Evolutionary conservation across 2,888 invertebrate species (phyloP).

Genomic region (Oscheius sp.): DNA sequence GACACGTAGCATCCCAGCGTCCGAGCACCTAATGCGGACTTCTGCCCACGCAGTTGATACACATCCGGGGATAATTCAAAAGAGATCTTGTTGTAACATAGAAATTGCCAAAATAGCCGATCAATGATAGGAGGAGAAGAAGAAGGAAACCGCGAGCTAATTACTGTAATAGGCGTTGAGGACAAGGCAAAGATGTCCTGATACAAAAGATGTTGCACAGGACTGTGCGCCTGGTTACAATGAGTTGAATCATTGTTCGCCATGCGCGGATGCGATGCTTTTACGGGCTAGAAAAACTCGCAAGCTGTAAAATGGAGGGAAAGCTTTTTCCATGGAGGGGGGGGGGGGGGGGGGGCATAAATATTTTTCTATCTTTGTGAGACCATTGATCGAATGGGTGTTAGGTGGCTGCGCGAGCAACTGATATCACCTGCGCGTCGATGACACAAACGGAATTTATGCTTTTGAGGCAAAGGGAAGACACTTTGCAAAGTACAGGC

Average conservation of each 20-base stretch:
- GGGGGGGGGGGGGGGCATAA: too few species aligned
- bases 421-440: constrained; percentile 35
- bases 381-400: constrained; percentile 29
- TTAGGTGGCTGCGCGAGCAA: constrained; percentile 35
- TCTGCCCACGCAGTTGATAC: constrained; percentile 29
- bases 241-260: constrained; percentile 10
- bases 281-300: not conserved
- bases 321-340: not conserved
- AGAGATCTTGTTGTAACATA: too few species aligned
- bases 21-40: constrained; percentile 33
- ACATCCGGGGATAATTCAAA: constrained; percentile 15
- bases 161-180: not conserved
- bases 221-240: too few species aligned
- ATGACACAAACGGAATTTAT: constrained; percentile 19
- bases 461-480: not conserved
- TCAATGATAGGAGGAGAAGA: not conserved
- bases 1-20: not conserved
- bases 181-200: not conserved
- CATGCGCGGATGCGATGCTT: not conserved
- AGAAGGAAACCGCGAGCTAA: not conserved
- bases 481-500: not conserved
- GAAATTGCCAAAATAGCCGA: not conserved
- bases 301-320: not conserved
- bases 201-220: too few species aligned
- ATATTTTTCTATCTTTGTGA: constrained; percentile 26